These are phyloP conservation scores for Caenorhabditis panamensis DNA, from an alignment of 2,888 invertebrate species.

Conservation along the genomic window DNA sequence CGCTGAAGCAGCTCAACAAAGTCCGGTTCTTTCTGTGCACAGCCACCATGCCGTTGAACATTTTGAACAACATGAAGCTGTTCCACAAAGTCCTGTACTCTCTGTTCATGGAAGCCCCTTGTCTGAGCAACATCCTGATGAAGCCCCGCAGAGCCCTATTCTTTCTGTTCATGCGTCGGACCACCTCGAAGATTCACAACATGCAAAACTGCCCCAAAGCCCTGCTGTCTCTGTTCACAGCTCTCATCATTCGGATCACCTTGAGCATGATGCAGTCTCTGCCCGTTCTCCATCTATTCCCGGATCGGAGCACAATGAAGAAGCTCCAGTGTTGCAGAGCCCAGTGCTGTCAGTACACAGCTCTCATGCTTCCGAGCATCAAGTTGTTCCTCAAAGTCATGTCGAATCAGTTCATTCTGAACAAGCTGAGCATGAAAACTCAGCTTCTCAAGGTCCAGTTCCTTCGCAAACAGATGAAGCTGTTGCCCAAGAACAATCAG, in stretches of 20 bases:
- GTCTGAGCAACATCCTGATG: constrained; percentile 1
- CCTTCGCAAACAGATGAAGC: not conserved
- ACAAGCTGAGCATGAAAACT: not conserved
- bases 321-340: constrained; percentile 3
- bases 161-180: constrained; percentile 16
- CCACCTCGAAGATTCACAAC: not conserved
- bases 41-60: constrained; percentile 37
- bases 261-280: not conserved
- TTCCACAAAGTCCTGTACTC: constrained; percentile 35
- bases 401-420: constrained; percentile 9
- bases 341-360: constrained; percentile 9
- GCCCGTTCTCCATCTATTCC: constrained; percentile 7
- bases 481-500: not conserved
- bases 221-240: constrained; percentile 2
- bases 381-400: constrained; percentile 12
- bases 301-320: not conserved
- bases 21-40: constrained; percentile 31
- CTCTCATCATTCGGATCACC: not conserved
- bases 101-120: constrained; percentile 24
- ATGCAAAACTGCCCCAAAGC: not conserved
- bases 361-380: constrained; percentile 6
- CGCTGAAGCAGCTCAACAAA: constrained; percentile 16
- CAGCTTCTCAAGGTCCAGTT: constrained; percentile 11
- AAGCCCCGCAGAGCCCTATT: constrained; percentile 20
- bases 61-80: constrained; percentile 26